These are phyloP conservation scores for Pocillopora verrucosa DNA, from an alignment of 64 coral and sea anemone species.

Conservation along the genomic window DNA sequence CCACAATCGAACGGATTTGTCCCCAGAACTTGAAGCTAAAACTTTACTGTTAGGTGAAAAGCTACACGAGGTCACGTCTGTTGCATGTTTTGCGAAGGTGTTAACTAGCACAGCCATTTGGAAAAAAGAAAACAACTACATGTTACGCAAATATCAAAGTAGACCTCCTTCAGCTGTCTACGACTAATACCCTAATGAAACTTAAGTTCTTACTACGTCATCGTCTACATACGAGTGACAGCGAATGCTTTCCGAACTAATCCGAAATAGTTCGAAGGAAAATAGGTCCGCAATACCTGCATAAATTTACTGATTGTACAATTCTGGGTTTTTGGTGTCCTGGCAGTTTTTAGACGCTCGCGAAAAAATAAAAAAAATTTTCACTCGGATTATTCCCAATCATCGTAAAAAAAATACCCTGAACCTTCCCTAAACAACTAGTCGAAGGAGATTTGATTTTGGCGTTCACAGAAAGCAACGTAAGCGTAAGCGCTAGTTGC, in stretches of 20 bases:
- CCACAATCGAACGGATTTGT: constrained; percentile 93
- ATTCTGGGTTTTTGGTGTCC: too few relatives aligned
- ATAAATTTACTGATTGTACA: too few relatives aligned
- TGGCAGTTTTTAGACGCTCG: too few relatives aligned
- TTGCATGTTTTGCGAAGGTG: constrained; percentile 80
- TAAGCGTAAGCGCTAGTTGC: too few relatives aligned
- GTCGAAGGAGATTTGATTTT: too few relatives aligned
- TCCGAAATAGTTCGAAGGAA: neutral
- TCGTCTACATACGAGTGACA: neutral
- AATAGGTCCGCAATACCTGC: too few relatives aligned
- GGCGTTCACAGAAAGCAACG: too few relatives aligned
- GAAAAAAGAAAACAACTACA: constrained; percentile 8
- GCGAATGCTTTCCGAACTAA: neutral
- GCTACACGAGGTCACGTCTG: constrained; percentile 82
- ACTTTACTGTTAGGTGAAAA: constrained; percentile 94
- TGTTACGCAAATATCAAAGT: neutral
- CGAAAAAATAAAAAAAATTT: too few relatives aligned
- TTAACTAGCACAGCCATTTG: constrained; percentile 82
- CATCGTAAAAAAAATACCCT: neutral
- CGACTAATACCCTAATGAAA: neutral
- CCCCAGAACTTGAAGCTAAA: constrained; percentile 88
- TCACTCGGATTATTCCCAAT: neutral
- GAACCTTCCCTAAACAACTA: too few relatives aligned
- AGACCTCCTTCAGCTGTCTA: neutral
- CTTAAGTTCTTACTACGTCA: neutral